Base-by-base conservation (phyloP, 2,797 vertebrate species). In the Melanitta fusca region DNA sequence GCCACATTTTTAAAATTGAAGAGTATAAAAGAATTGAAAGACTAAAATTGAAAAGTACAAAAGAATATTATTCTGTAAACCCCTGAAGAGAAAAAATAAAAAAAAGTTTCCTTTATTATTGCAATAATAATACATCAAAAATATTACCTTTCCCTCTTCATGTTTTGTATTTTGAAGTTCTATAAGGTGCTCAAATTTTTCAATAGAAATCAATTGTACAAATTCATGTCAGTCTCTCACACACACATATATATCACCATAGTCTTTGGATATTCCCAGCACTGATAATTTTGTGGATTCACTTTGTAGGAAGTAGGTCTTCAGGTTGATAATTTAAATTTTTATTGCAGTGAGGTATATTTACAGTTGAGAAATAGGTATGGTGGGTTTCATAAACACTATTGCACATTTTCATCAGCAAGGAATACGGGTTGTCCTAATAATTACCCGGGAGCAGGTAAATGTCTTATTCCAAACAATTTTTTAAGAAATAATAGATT, bases 271-370 rank as follows among this genome's bases (percentile, higher is more conserved):
- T 69, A 12, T 60, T 89, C 32, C 60, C 36, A 64, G 22, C 4
- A n/a, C 22, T 18, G 39, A 0, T 84, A 2, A 0, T 72, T 72
- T 17, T 45, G 17, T 62, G 30, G 24, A 25, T 41, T 84, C 34
- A 45, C 38, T 70, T 83, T 51, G 10, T 24, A 56, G 41, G 22
- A 88, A 77, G 4, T 57, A 65, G 8, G 6, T 94, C 20, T 60
- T 86, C 18, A 47, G 9, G 30, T 12, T 69, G 21, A 70, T 13
- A 56, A 28, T 49, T 79, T 21, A 38, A 79, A 39, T n/a, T 74
- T 49, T 90, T 83, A 47, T 68, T 83, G 85, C 22, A 77, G 13
- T 70, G 38, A 51, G 5, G 5, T 45, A 2, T 73, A 53, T 85
- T 91, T 92, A 30, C 72, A 71, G 45, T 39, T 75, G 28, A 77